These are phyloP conservation scores for Brachyhypopomus gauderio DNA, from an alignment of 2,113 vertebrate species.

Conservation along the genomic window DNA sequence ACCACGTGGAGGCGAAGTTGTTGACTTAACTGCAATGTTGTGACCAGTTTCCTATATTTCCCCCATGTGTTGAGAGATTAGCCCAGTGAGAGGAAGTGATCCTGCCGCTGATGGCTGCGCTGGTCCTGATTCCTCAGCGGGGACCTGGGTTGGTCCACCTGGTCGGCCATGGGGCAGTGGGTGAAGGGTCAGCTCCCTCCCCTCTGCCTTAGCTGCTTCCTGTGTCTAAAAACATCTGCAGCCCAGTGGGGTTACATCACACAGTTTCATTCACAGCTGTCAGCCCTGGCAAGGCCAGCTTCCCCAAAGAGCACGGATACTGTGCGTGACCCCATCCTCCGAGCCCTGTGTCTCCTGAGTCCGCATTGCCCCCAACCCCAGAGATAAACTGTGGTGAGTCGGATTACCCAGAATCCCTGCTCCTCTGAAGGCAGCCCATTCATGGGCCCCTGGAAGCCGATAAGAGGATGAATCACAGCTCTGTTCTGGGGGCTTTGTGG, in stretches of 20 bases:
- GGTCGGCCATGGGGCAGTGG: slow-evolving; percentile 39
- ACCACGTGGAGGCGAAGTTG: slow-evolving; percentile 3
- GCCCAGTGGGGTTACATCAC: slow-evolving; percentile 53
- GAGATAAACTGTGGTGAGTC: slow-evolving; percentile 56
- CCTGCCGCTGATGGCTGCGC: not conserved
- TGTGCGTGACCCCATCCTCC: slow-evolving; percentile 41
- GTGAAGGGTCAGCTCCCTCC: slow-evolving; percentile 29
- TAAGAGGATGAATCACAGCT: slow-evolving; percentile 58
- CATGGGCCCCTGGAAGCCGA: slow-evolving; percentile 54
- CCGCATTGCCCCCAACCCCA: slow-evolving; percentile 24
- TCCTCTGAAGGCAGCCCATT: slow-evolving; percentile 56
- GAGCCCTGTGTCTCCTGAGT: slow-evolving; percentile 31
- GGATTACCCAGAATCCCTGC: slow-evolving; percentile 53
- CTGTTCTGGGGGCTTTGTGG: slow-evolving; percentile 56
- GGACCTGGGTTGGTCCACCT: slow-evolving; percentile 49
- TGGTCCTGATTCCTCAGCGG: slow-evolving; percentile 37
- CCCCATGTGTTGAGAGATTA: slow-evolving; percentile 32
- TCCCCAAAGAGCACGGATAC: slow-evolving; percentile 46
- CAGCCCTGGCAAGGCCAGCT: slow-evolving; percentile 42
- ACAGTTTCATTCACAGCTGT: slow-evolving; percentile 50
- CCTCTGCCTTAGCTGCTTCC: slow-evolving; percentile 22
- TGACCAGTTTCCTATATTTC: slow-evolving; percentile 43
- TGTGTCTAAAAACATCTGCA: slow-evolving; percentile 54
- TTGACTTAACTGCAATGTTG: slow-evolving; percentile 29
- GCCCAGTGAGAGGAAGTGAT: slow-evolving; percentile 39